phyloP scores from a whole-genome alignment of 2,797 vertebrate species.

The Anguilla megastoma region DNA sequence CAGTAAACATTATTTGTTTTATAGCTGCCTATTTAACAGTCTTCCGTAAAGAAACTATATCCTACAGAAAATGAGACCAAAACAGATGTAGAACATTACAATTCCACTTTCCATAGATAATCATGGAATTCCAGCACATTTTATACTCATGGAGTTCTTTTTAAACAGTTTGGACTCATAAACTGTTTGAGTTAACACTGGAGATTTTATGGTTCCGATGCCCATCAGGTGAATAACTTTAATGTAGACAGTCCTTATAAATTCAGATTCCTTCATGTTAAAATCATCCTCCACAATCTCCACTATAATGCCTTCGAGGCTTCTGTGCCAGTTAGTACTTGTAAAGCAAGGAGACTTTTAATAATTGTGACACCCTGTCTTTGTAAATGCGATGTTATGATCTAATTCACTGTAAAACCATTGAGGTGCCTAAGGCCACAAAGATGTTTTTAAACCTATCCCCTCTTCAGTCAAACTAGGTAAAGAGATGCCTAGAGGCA shows the following conservation, averaged over 20 bases:
- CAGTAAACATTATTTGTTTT: not conserved
- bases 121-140: not conserved
- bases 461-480: not conserved
- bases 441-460: not conserved
- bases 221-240: not conserved
- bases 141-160: not conserved
- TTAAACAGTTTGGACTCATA: not conserved
- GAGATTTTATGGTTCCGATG: not conserved
- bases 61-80: not conserved
- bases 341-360: not conserved
- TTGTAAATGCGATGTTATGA: not conserved
- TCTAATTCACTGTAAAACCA: not conserved
- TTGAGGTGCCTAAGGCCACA: not conserved
- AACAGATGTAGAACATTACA: not conserved
- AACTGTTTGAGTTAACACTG: not conserved
- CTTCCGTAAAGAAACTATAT: not conserved
- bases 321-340: not conserved
- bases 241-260: not conserved
- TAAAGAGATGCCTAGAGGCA: not conserved
- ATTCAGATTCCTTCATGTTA: not conserved
- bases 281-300: not conserved
- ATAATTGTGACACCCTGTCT: not conserved
- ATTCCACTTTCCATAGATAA: not conserved
- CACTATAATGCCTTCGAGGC: not conserved
- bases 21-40: not conserved